Base-by-base conservation (phyloP, 2,888 invertebrate genomes). In the Hydraecia micacea region DNA sequence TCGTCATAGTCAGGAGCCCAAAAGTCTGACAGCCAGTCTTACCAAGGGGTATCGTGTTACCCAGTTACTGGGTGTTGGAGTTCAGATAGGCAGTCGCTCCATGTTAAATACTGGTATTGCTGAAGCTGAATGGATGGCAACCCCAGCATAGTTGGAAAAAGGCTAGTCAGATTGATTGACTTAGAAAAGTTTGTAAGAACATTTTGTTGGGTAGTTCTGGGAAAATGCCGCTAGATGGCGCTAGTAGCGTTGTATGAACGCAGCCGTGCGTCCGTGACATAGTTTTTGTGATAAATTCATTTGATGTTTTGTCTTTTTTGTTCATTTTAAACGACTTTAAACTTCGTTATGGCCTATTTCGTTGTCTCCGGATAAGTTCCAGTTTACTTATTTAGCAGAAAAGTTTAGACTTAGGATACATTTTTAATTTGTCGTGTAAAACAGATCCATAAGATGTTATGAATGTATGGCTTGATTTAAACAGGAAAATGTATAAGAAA, bases 221-320 rank as follows among this genome's bases (percentile, higher is more conserved):
- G n/a, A 75, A 72, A 55, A 7, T 36, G 55, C 55, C 68, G n/a
- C 65, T 72, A 84, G 84, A 81, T 77, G n/a, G 77, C 72, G 77
- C 36, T 52, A 67, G 69, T 36, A 4, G 60, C 13, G 1, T 18
- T 32, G 21, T 32, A 28, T 39, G 11, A 46, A 62, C 25, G 60
- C 13, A 60, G 36, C 18, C 9, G 25, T 52, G 18, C 52, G 18
- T 21, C 11, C 18, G 28, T 28, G 36, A 36, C 28, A 25, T 52
- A 49, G 15, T 42, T n/a, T 58, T 49, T 68, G 18, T 55, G 18
- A 2, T 4, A 18, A n/a, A 46, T 21, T 73, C 1, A 36, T 65
- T 49, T 28, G 11, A 49, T 49, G n/a, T 42, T 73, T 42, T 66
- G 15, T n/a, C 3, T n/a, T 68, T 76, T 49, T 36, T 28, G 18